Conservation (phyloP, 2,113 vertebrate species). For the Actenoides hombroni region DNA sequence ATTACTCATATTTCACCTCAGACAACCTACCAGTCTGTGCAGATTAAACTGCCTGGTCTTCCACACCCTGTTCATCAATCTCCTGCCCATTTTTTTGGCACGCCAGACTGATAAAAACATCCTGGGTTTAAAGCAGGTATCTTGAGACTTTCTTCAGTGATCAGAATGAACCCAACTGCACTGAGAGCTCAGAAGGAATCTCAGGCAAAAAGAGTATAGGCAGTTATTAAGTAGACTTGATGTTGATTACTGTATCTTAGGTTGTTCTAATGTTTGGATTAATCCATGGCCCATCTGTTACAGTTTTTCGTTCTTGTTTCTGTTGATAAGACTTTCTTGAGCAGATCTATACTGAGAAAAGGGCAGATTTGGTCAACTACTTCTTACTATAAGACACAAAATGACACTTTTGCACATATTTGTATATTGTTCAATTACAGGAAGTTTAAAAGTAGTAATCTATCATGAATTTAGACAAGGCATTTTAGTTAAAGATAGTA, state of each 20-base stretch:
- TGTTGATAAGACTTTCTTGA: background rate
- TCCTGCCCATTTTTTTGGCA: slow-evolving; percentile 83
- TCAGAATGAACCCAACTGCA: background rate
- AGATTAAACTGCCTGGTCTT: slow-evolving; percentile 78
- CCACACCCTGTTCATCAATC: slow-evolving; percentile 80
- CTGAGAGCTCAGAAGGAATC: background rate
- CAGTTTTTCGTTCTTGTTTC: background rate
- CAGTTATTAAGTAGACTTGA: background rate
- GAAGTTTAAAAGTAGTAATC: background rate
- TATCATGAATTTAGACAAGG: background rate
- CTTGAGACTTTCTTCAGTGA: slow-evolving; percentile 6
- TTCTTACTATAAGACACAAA: background rate
- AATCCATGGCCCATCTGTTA: slow-evolving; percentile 60
- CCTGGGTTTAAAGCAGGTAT: background rate
- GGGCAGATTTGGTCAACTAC: background rate
- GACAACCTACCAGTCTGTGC: slow-evolving; percentile 79
- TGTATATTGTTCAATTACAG: background rate
- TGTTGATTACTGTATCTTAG: slow-evolving; percentile 17
- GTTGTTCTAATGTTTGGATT: slow-evolving; percentile 27
- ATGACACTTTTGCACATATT: background rate
- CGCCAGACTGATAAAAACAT: slow-evolving; percentile 84
- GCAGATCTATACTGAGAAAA: background rate
- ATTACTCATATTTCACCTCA: background rate
- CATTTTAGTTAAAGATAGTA: background rate
- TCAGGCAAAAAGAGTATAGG: background rate